A percentile compares a stretch with the other conserved stretches of the same genome.
These are phyloP conservation scores for Linnaemya vulpina DNA, from an alignment of 2,888 invertebrate genomes.

Conservation along the genomic window DNA sequence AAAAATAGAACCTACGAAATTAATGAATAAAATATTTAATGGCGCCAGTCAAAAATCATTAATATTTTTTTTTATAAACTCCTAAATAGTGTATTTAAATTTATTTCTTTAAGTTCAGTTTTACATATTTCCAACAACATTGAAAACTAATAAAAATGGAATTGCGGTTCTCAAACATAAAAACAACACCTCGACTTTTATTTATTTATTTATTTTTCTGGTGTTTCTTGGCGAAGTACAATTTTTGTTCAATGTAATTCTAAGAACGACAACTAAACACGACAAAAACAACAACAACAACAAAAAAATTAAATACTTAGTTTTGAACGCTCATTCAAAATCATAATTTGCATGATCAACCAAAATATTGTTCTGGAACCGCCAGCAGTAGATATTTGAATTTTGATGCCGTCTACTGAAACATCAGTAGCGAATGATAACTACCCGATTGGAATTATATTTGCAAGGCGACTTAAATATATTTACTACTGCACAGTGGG, in stretches of 20 bases:
- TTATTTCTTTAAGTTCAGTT: conserved; percentile 8
- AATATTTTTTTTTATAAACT: conserved; percentile 9
- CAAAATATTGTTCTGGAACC: not conserved
- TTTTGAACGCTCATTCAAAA: not conserved
- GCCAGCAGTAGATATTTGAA: not conserved
- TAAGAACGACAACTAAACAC: conserved; percentile 43
- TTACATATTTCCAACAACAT: conserved; percentile 38
- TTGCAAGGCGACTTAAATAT: not conserved
- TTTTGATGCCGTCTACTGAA: not conserved
- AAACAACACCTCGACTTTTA: conserved; percentile 56
- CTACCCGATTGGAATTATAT: not conserved
- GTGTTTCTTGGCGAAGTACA: not conserved
- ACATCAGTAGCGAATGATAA: too few species aligned
- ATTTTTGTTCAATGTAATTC: conserved; percentile 19
- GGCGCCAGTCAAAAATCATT: conserved; percentile 71
- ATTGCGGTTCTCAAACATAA: conserved; percentile 60
- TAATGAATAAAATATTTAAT: conserved; percentile 33
- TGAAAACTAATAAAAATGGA: conserved; percentile 57
- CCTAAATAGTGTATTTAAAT: conserved; percentile 19
- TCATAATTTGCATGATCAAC: not conserved
- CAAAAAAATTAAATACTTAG: not conserved
- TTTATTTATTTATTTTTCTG: not conserved
- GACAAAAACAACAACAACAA: not conserved
- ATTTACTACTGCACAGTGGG: not conserved
- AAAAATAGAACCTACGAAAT: conserved; percentile 23